Base-by-base conservation (phyloP, 2,888 invertebrate species). In the Latheticus oryzae region DNA sequence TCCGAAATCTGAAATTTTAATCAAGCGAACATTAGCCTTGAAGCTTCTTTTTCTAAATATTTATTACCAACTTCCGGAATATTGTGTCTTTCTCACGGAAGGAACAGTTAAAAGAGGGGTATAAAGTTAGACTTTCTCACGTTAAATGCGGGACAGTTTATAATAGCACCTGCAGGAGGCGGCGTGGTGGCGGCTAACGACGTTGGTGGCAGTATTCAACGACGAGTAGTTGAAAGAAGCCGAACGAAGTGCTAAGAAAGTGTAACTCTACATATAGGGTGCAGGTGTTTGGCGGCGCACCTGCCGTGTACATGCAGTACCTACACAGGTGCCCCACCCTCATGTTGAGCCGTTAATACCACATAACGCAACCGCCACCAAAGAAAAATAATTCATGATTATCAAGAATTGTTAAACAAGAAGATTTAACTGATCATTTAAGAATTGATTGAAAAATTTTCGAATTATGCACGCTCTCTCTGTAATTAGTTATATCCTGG, bases 201-300 rank as follows among this genome's bases (percentile, higher is more conserved):
- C n/a, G n/a, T n/a, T n/a, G n/a, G n/a, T n/a, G n/a, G n/a, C n/a
- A n/a, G n/a, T n/a, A n/a, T n/a, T n/a, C n/a, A n/a, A n/a, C n/a
- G n/a, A n/a, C n/a, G n/a, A n/a, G n/a, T n/a, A n/a, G n/a, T n/a
- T 56, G 57, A 61, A 61, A 60, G 55, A 40, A 30, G 45, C 55
- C 56, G 60, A 30, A 43, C 57, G 55, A 65, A 66, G 69, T 67
- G 69, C 67, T 69, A 69, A 69, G 71, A 71, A 71, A 70, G 71
- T 71, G 69, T 71, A 71, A 67, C 68, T 68, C 70, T 65, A 65
- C 68, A 68, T 69, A 66, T 67, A 64, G 61, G 65, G 65, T 64
- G 67, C 69, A 69, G 69, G 69, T 69, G 67, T 62, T 55, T 56
- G 32, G 37, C 23, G 45, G 52, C 59, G 65, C 66, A 68, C 68